A percentile compares a stretch with the other conserved stretches of the same genome.
Conservation (phyloP, 2,888 invertebrate genomes). For the Drosophila lacicola region DNA sequence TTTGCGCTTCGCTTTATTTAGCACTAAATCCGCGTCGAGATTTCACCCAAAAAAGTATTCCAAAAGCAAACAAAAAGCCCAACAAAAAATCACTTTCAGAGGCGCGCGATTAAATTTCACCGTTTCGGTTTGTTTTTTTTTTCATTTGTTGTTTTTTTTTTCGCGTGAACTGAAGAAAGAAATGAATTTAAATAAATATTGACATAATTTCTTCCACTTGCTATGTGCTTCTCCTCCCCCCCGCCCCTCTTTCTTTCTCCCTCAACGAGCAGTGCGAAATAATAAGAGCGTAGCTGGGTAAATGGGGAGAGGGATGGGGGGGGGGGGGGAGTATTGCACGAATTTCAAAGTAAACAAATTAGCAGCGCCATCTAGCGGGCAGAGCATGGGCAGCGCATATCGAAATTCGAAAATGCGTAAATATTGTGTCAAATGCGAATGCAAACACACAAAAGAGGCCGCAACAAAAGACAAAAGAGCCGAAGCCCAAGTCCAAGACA, state of each 20-base stretch:
- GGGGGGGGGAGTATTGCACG: conserved; percentile 12
- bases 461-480: conserved; percentile 21
- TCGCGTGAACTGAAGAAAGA: conserved; percentile 62
- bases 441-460: conserved; percentile 40
- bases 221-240: conserved; percentile 17
- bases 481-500: neutral
- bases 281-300: neutral
- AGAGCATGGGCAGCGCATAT: conserved; percentile 13
- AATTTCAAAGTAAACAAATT: conserved; percentile 68
- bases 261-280: conserved; percentile 23
- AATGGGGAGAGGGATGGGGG: neutral
- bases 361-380: conserved; percentile 30
- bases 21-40: conserved; percentile 21
- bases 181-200: conserved; percentile 79
- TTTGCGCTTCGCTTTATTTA: conserved; percentile 3
- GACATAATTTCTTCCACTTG: conserved; percentile 72
- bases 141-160: conserved; percentile 44
- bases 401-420: conserved; percentile 22
- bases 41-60: conserved; percentile 61
- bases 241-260: conserved; percentile 9
- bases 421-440: conserved; percentile 21
- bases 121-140: conserved; percentile 32
- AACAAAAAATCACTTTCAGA: conserved; percentile 55
- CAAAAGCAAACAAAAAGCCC: conserved; percentile 60
- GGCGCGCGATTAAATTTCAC: conserved; percentile 72